phyloP scores from a whole-genome alignment of 2,888 invertebrate genomes.

The Merodon equestris region DNA sequence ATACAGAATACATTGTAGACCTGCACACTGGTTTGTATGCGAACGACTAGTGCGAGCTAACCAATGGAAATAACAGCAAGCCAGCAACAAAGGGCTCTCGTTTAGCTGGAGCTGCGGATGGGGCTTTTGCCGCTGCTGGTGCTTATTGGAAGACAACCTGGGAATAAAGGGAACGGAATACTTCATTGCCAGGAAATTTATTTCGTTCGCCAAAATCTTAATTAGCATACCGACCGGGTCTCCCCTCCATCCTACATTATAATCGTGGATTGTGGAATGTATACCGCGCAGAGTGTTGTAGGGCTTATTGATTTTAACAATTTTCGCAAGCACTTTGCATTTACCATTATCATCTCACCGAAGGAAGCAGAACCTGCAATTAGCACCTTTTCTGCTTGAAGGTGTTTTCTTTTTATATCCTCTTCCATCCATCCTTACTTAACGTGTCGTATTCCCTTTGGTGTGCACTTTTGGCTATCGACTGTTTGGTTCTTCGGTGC shows the following conservation, averaged over 20 bases:
- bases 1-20: no score
- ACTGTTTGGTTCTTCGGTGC: conserved; percentile 43
- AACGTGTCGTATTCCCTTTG: neutral
- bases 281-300: conserved; percentile 38
- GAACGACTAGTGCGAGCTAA: conserved; percentile 15
- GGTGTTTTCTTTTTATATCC: neutral
- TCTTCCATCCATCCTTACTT: no score
- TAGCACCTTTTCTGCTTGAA: conserved; percentile 52
- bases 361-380: conserved; percentile 61
- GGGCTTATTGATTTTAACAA: conserved; percentile 67
- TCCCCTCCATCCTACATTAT: neutral
- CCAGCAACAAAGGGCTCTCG: conserved; percentile 1
- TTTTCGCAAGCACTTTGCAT: conserved; percentile 66
- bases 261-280: conserved; percentile 40
- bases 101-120: no score
- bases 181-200: conserved; percentile 49
- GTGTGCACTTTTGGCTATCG: conserved; percentile 55
- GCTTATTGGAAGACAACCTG: conserved; percentile 12
- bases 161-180: conserved; percentile 39
- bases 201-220: conserved; percentile 66
- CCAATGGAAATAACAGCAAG: conserved; percentile 4
- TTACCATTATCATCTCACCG: conserved; percentile 54
- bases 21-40: neutral
- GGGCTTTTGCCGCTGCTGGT: no score
- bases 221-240: conserved; percentile 54